phyloP scores from a whole-genome alignment of 1,140 invertebrate genomes.

The Elysia chlorotica region DNA sequence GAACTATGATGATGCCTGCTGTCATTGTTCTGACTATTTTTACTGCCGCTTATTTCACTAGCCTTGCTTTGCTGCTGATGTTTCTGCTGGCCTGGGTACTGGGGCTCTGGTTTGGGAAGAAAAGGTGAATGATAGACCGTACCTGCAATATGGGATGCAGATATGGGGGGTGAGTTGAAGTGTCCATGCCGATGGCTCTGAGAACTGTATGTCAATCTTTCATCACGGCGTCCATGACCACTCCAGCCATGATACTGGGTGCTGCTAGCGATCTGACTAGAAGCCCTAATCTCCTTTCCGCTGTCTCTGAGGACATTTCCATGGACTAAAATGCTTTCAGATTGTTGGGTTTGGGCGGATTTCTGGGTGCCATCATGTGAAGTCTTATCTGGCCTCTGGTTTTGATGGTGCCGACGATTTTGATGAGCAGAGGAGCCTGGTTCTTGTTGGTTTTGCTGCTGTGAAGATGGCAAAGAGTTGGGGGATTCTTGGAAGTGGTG shows the following conservation, averaged over 20 bases:
- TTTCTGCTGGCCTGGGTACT: not conserved
- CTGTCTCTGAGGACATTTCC: not conserved
- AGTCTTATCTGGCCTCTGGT: too few species aligned
- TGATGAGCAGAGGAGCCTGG: too few species aligned
- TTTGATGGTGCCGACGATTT: too few species aligned
- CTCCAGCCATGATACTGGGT: not conserved
- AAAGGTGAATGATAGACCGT: not conserved
- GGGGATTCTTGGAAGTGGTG: too few species aligned
- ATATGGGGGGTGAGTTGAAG: not conserved
- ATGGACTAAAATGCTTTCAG: too few species aligned
- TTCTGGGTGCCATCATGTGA: too few species aligned
- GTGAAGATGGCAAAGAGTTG: too few species aligned
- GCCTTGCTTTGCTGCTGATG: not conserved
- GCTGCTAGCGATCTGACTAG: not conserved
- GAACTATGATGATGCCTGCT: slow-evolving; percentile 20
- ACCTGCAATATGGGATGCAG: too few species aligned
- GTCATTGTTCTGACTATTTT: too few species aligned
- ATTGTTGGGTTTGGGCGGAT: too few species aligned
- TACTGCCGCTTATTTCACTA: too few species aligned
- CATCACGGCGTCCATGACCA: not conserved
- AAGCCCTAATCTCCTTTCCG: not conserved
- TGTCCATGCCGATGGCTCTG: not conserved
- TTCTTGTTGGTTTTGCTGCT: too few species aligned
- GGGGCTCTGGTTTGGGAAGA: slow-evolving; percentile 14
- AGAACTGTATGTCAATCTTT: not conserved